A percentile compares a stretch with the other conserved stretches of the same genome.
Conservation (phyloP, 2,888 invertebrate species). For the Dicyrtomina minuta region DNA sequence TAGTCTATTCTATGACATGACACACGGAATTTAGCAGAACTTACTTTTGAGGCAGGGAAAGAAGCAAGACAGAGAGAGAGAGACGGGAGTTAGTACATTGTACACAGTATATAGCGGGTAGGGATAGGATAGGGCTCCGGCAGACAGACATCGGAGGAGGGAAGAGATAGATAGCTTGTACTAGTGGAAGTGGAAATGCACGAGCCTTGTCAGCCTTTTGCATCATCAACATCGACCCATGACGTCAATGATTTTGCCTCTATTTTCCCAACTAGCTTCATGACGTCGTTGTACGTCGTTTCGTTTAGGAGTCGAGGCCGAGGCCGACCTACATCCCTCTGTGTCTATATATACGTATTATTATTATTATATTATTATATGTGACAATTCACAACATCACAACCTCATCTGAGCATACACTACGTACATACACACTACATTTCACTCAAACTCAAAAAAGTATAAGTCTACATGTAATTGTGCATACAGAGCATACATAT, state of each 20-base stretch:
- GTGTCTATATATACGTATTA: background rate
- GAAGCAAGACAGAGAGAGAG: slow-evolving; percentile 1
- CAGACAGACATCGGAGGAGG: too few relatives aligned
- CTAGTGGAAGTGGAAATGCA: slow-evolving; percentile 35
- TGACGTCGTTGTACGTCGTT: slow-evolving; percentile 46
- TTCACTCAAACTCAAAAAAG: too few relatives aligned
- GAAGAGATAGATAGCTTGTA: too few relatives aligned
- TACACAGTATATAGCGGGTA: too few relatives aligned
- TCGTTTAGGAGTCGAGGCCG: slow-evolving; percentile 14
- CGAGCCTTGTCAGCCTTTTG: slow-evolving; percentile 36
- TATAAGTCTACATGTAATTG: background rate
- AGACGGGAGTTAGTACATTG: too few relatives aligned
- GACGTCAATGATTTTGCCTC: slow-evolving; percentile 46
- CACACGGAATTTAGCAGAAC: too few relatives aligned
- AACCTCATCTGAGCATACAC: background rate
- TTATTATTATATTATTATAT: background rate
- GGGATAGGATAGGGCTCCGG: too few relatives aligned
- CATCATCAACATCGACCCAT: slow-evolving; percentile 50
- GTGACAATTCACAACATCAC: background rate
- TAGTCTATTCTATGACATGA: too few relatives aligned
- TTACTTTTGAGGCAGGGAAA: slow-evolving; percentile 12
- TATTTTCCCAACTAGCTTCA: slow-evolving; percentile 36
- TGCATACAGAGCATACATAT: too few relatives aligned
- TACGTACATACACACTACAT: background rate
- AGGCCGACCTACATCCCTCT: slow-evolving; percentile 14